Base-by-base conservation (phyloP, 2,113 vertebrate species). In the Passerina amoena region DNA sequence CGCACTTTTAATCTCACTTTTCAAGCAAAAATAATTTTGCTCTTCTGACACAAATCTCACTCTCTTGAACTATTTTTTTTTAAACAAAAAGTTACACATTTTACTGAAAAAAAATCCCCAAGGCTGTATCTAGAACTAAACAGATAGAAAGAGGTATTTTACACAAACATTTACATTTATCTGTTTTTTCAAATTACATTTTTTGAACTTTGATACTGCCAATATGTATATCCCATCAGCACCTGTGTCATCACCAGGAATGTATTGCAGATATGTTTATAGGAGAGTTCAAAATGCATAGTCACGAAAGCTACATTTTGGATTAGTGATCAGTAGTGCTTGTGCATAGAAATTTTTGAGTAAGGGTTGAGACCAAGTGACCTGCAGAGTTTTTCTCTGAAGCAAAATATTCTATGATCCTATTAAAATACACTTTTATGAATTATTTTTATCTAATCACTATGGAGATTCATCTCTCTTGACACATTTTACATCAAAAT, bases 1-100 rank as follows among this genome's bases (percentile, higher is more conserved):
- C 84, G 56, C 40, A 84, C 71, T 89, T 93, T 90, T 86, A 83
- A 94, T 84, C 56, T 56, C 20, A n/a, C 9, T 76, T 89, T 92
- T 84, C 37, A 76, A 85, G 70, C 23, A 91, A 94, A 92, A 96
- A 85, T 35, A 76, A 42, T 79, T 71, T 79, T 61, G 15, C 14
- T 85, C 16, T 79, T 91, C 65, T 89, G 53, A 82, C 47, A 78
- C 12, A 91, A 60, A 86, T 69, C 23, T 94, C 35, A 71, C 51
- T 12, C 4, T 66, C 15, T 3, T 45, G n/a, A 95, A 73, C 1
- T 7, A 4, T 48, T 61, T 86, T 88, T 53, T 78, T 88, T 86
- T n/a, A 5, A 4, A 76, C 20, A 70, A 83, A 78, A 71, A 0
- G 1, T 50, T 86, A 19, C 22, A 44, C 15, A 19, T 71, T 71